Base-by-base conservation (phyloP, 2,888 invertebrate genomes). In the Leucoma salicis region DNA sequence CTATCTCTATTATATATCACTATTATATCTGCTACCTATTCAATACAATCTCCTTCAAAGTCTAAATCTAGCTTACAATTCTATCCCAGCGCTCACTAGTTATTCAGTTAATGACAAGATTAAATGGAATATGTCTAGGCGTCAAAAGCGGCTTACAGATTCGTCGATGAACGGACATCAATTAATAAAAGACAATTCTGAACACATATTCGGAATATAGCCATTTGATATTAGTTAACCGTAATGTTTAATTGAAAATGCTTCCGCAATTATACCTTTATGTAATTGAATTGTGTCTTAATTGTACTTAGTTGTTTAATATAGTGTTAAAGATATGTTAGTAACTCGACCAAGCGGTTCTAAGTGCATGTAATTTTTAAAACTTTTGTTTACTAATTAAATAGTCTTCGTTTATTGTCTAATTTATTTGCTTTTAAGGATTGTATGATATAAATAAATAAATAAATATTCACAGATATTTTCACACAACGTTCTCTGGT, bases 201-300 rank as follows among this genome's bases (percentile, higher is more conserved):
- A 14, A 3, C 33, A 16, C 16, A 8, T 37, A 40, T 39, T 35
- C n/a, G 12, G 24, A 8, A 5, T 8, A 3, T 21, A 4, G 31
- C 31, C 42, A 50, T 49, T n/a, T 50, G 33, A 39, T 40, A 34
- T 21, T n/a, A n/a, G n/a, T n/a, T n/a, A n/a, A n/a, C n/a, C n/a
- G n/a, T n/a, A n/a, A n/a, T n/a, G n/a, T n/a, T n/a, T n/a, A n/a
- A n/a, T n/a, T n/a, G n/a, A n/a, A n/a, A n/a, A n/a, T n/a, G n/a
- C n/a, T n/a, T n/a, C n/a, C n/a, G n/a, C n/a, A n/a, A n/a, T n/a
- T n/a, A n/a, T n/a, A n/a, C n/a, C n/a, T n/a, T n/a, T n/a, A n/a
- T n/a, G n/a, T n/a, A n/a, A n/a, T n/a, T n/a, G n/a, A n/a, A n/a
- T n/a, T n/a, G n/a, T n/a, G n/a, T n/a, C n/a, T n/a, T n/a, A n/a